Conservation (phyloP, 2,888 invertebrate genomes). For the Apomyelois bistriatella region DNA sequence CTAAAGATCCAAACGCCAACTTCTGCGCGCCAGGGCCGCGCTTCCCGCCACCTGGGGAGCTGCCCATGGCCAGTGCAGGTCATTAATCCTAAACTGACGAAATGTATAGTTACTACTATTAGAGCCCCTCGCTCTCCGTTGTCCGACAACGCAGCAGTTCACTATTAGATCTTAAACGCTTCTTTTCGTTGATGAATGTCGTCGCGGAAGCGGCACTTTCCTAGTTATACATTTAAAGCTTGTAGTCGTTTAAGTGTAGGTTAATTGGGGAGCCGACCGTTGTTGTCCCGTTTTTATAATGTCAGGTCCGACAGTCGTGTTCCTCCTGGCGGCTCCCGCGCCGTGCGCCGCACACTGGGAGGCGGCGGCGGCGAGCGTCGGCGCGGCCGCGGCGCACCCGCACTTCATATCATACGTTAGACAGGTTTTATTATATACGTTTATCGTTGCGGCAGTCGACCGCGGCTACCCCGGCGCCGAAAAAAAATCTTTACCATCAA, state of each 20-base stretch:
- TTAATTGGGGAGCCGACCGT: slow-evolving; percentile 60
- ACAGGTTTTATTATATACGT: slow-evolving; percentile 78
- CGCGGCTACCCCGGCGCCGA: slow-evolving; percentile 68
- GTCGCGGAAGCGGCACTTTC: slow-evolving; percentile 67
- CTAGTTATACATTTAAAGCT: slow-evolving; percentile 78
- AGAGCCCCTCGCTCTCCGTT: slow-evolving; percentile 76
- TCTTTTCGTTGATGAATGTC: slow-evolving; percentile 75
- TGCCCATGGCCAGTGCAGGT: slow-evolving; percentile 80
- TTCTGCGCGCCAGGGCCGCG: slow-evolving; percentile 81
- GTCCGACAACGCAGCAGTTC: slow-evolving; percentile 80
- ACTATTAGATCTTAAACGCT: slow-evolving; percentile 80
- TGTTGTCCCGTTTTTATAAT: slow-evolving; percentile 48
- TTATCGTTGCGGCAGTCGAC: slow-evolving; percentile 70
- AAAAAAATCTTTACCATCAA: slow-evolving; percentile 67
- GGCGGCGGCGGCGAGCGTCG: slow-evolving; percentile 69
- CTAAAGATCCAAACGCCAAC: slow-evolving; percentile 80
- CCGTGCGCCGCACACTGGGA: slow-evolving; percentile 74
- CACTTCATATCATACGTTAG: slow-evolving; percentile 79
- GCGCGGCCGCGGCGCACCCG: slow-evolving; percentile 57
- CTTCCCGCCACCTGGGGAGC: slow-evolving; percentile 79
- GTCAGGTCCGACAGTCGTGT: slow-evolving; percentile 24
- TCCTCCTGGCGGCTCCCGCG: slow-evolving; percentile 48
- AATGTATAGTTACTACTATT: slow-evolving; percentile 79
- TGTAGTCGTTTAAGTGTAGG: slow-evolving; percentile 75
- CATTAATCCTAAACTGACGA: slow-evolving; percentile 73